Evolutionary conservation across 2,888 invertebrate species (phyloP).

Genomic region (Venustoraphidia nigricollis): DNA sequence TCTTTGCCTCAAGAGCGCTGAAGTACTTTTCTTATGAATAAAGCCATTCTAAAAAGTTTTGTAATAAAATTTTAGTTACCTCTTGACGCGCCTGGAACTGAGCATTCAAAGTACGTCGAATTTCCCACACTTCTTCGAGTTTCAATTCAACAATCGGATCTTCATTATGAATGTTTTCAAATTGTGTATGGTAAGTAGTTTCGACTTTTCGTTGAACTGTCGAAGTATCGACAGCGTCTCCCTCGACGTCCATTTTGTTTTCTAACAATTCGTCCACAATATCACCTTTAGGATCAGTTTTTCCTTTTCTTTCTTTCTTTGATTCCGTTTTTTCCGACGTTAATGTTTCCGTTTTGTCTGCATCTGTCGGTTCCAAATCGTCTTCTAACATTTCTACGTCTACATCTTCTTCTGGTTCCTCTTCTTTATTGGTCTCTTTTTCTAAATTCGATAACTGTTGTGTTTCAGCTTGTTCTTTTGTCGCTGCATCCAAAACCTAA

Average conservation of each 20-base stretch:
- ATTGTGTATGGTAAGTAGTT: conserved; percentile 60
- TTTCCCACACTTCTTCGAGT: conserved; percentile 26
- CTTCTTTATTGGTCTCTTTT: conserved; percentile 40
- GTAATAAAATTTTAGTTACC: conserved; percentile 17
- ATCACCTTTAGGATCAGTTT: conserved; percentile 25
- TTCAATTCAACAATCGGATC: conserved; percentile 16
- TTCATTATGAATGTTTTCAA: conserved; percentile 16
- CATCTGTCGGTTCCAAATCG: conserved; percentile 22
- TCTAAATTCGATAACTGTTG: conserved; percentile 49
- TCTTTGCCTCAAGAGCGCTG: too few relatives aligned
- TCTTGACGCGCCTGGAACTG: conserved; percentile 33
- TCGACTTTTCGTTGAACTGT: conserved; percentile 52
- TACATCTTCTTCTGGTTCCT: conserved; percentile 30
- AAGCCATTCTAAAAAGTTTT: not conserved
- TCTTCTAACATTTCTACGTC: conserved; percentile 15
- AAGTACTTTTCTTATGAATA: too few relatives aligned
- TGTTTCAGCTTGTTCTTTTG: conserved; percentile 66
- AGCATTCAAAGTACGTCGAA: conserved; percentile 31
- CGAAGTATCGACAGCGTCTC: conserved; percentile 51
- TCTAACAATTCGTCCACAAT: conserved; percentile 29
- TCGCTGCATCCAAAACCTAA: conserved; percentile 55
- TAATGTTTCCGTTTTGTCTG: conserved; percentile 20
- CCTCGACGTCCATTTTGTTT: conserved; percentile 37
- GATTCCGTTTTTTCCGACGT: conserved; percentile 31
- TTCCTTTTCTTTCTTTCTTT: conserved; percentile 28